phyloP scores from a whole-genome alignment of 2,888 invertebrate genomes.

The Gasteruption jaculator region DNA sequence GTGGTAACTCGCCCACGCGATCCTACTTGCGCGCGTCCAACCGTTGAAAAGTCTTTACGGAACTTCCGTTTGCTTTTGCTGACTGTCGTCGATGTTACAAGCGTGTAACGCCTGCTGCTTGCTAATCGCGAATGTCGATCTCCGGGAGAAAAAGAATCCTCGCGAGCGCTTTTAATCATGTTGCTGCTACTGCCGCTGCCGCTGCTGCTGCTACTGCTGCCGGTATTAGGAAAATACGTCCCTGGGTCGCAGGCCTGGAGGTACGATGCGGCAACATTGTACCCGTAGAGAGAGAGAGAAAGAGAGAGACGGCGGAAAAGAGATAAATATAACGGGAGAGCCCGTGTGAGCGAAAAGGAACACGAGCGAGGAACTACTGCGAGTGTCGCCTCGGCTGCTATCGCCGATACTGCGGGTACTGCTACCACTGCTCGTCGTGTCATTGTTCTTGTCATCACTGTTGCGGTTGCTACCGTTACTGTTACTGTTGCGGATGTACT shows the following conservation, averaged over 20 bases:
- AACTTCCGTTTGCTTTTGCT: too few relatives aligned
- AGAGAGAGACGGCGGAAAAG: constrained; percentile 8
- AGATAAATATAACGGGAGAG: constrained; percentile 6
- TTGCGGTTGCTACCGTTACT: background rate
- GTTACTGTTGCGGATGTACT: constrained; percentile 1
- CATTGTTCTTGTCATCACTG: constrained; percentile 9
- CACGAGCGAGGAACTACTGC: constrained; percentile 28
- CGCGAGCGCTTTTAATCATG: too few relatives aligned
- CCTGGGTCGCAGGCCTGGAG: constrained; percentile 24
- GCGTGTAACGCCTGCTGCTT: too few relatives aligned
- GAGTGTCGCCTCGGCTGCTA: constrained; percentile 35
- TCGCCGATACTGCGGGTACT: constrained; percentile 22
- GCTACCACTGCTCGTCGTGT: constrained; percentile 43
- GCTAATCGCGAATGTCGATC: too few relatives aligned
- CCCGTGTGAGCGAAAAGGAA: constrained; percentile 14
- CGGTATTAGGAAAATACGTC: constrained; percentile 23
- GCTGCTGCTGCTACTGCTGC: too few relatives aligned
- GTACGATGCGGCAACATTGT: constrained; percentile 38
- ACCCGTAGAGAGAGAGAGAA: constrained; percentile 19
- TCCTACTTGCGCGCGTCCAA: constrained; percentile 19
- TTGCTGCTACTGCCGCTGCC: too few relatives aligned
- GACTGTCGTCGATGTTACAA: too few relatives aligned
- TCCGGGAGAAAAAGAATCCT: too few relatives aligned
- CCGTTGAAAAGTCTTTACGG: too few relatives aligned
- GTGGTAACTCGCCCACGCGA: constrained; percentile 30